Evolutionary conservation across 2,113 vertebrate genomes (phyloP), one percentile per base, ranked within the genome.

Genomic region (Oxygymnocypris stewartii): DNA sequence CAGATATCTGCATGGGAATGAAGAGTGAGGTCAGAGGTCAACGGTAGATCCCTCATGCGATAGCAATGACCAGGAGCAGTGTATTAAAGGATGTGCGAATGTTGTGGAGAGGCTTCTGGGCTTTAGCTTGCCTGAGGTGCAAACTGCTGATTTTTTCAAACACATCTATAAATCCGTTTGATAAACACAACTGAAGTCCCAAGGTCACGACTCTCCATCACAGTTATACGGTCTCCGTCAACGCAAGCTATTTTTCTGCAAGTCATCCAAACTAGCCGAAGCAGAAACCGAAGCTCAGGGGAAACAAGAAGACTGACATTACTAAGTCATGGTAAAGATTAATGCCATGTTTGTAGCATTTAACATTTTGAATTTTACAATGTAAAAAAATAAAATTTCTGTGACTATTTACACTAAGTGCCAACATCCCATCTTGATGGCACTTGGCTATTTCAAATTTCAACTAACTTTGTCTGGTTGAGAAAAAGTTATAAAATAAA

Each of bases 1-100:
- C 37, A 77, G 82, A 74, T 44, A 87, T 88, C 31, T 85, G 73
- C 71, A 82, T 81, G 61, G 84, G 49, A 85, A 87, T 87, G 78
- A 54, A 76, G 20, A 86, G 44, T 4, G 42, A 51, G 44, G 78
- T 87, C 77, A 79, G 65, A 54, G 63, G 81, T 83, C 65, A 73
- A 2, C n/a, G 16, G 49, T 49, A 13, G 42, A 74, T 69, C 25
- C 10, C 75, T 84, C 71, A 28, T 61, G 82, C 49, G 65, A 51
- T 57, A 61, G 28, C 61, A 77, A 69, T 59, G 51, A 85, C 49
- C 74, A 79, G 65, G 35, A 79, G 86, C 80, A 76, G 44, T 67
- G 78, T 20, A 49, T 71, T 54, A 12, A 67, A 79, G 31, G 79
- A 63, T n/a, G 47, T 77, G 57, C 9, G 44, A 83, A 47, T 78